phyloP scores from a whole-genome alignment of 2,797 vertebrate species.

The Nothura maculosa region DNA sequence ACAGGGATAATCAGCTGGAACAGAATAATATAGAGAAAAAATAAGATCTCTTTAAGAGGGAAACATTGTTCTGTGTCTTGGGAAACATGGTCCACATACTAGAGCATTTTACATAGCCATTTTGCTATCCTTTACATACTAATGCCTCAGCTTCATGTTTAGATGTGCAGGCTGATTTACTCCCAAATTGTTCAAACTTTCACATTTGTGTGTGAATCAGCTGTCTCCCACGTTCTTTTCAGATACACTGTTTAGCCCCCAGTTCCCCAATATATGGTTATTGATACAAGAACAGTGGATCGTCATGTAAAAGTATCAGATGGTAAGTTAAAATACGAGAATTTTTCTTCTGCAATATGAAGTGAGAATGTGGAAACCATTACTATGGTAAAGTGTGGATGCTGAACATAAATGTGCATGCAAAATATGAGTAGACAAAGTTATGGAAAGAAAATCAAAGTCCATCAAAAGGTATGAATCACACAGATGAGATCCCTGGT shows the following conservation, averaged over 20 bases:
- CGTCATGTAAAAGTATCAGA: background rate
- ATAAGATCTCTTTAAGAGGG: background rate
- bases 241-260: background rate
- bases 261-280: too few species aligned
- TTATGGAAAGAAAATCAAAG: background rate
- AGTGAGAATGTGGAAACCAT: background rate
- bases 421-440: background rate
- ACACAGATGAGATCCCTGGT: background rate
- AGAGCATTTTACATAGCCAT: rapidly evolving
- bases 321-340: background rate
- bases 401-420: background rate
- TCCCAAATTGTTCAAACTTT: rapidly evolving
- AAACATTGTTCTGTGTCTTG: background rate
- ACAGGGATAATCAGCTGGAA: background rate
- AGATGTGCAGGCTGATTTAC: background rate
- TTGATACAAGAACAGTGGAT: background rate
- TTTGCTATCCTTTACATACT: background rate
- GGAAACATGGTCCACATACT: background rate
- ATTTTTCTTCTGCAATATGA: background rate
- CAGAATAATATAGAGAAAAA: background rate
- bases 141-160: background rate
- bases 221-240: background rate
- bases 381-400: background rate
- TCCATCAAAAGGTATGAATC: background rate
- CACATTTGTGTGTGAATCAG: background rate